Evolutionary conservation across 30 jellyfish, hydroid and myxozoan genomes (phyloP), one percentile per base, ranked within the genome.

Genomic region (Turritopsis rubra): DNA sequence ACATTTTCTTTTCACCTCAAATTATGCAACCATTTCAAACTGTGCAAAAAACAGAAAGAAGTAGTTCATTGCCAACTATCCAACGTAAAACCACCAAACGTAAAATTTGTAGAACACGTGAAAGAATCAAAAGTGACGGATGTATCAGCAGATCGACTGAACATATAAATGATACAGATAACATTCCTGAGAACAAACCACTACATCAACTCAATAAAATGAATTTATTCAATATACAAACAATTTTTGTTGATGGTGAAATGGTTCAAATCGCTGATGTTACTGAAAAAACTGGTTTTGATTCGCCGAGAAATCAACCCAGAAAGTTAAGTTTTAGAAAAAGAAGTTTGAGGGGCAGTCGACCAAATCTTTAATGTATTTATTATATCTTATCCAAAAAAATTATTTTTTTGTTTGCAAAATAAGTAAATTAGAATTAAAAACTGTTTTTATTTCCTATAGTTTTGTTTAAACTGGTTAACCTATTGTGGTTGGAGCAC

Each of bases 1-100:
- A 27, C 9, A 68, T 68, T 23, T 68, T 68, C 77, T 68, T 68
- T 68, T 68, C 77, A 68, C 77, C 77, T 0, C 77, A 68, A 41
- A 41, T 41, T 13, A 41, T 41, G 60, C 60, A 41, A 41, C 60
- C 60, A 13, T 41, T 41, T 41, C 60, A 41, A 41, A n/a, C n/a
- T n/a, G 60, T 41, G 5, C 60, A 5, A 41, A 41, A 41, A 41
- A 5, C 5, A 13, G 60, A 41, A 41, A 41, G 60, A 41, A 41
- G 60, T 41, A 41, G 60, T 41, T 41, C 60, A 5, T 41, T 41
- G 60, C 60, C 60, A 41, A 41, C 60, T 5, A 3, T 41, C 13
- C 60, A 41, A 41, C 5, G 60, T 3, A 41, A 41, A 3, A 41
- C 5, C 60, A 41, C 60, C 60, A 41, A 41, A 41, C 60, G 60